Evolutionary conservation across 2,113 vertebrate species (phyloP), one percentile per base, ranked within the genome.

Genomic region (Opisthocomus hoazin): DNA sequence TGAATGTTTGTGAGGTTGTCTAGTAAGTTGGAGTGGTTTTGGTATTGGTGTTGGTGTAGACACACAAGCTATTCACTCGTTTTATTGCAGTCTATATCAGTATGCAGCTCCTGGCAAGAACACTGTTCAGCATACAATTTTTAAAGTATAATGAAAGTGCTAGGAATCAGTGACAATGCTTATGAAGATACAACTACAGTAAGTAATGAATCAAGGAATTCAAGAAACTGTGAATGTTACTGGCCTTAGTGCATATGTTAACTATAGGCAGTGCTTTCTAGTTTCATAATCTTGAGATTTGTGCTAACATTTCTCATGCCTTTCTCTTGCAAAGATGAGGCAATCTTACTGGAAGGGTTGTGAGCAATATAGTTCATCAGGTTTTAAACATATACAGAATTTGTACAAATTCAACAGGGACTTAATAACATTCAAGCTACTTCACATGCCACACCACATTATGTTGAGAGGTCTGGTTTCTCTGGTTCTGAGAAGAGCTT

Each of bases 21-120:
- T 92, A 86, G 70, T 61, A 76, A 89, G 32, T 27, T 91, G 54
- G 66, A 94, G 77, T 84, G 66, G 48, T 88, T 90, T 96, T 79
- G 17, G 10, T 84, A 4, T 53, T 53, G 46, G 15, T 82, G 32
- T 56, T 88, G 70, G 46, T 80, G 27, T 43, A 70, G 71, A 43
- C 34, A 34, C 60, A 68, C 21, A 68, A 77, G 13, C 7, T 54
- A 39, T 48, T 84, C 19, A 0, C 1, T 79, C 3, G 0, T 83
- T 90, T 84, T 58, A 46, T 8, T 86, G 37, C 39, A 81, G 46
- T 56, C 69, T 78, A 2, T 56, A 56, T 26, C n/a, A 24, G 30
- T 64, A 29, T 66, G 36, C 12, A 69, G 37, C 19, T 61, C 19
- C 24, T 34, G 48, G 16, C 27, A 57, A 89, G 69, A 81, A 45